Base-by-base conservation (phyloP, 2,113 vertebrate species). In the Nestor notabilis region DNA sequence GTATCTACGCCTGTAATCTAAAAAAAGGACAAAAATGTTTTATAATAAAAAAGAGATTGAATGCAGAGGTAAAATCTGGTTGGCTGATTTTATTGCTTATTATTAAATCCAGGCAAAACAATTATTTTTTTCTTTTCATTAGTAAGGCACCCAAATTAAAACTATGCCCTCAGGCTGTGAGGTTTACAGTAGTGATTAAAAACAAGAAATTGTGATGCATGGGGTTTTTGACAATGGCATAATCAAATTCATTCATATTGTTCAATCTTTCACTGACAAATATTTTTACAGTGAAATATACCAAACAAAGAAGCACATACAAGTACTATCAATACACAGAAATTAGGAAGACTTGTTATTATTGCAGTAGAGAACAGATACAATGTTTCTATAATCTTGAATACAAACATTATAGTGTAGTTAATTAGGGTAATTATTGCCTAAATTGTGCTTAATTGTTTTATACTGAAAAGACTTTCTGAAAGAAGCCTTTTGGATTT, bases 191-290 rank as follows among this genome's bases (percentile, higher is more conserved):
- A 99, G 98, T 99, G 99, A 99, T 99, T 99, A 99, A 99, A 99
- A 99, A 99, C 98, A 98, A 98, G 99, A 99, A 99, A 99, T 99
- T 98, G 98, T 99, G 99, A 99, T 98, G 98, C 99, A 99, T 99
- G 98, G 98, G 98, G 98, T 98, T 99, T 99, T 98, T 99, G 99
- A 99, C 99, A 99, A 98, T 98, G 98, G 98, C 96, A 97, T 99
- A 99, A 99, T 99, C 99, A 99, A 98, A 99, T 99, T 99, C 98
- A 99, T 99, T 99, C 98, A 99, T 99, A 99, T 99, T 98, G 98
- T 98, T 99, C 98, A 98, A 99, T 99, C 98, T 98, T 97, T 97
- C 98, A 97, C 98, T 98, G 98, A 98, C 98, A 98, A 98, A 98
- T 98, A 98, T 98, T 98, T 99, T 99, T 98, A 98, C 99, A 99